These are phyloP conservation scores for Norana najaformis DNA, from an alignment of 2,888 invertebrate species.

Conservation along the genomic window DNA sequence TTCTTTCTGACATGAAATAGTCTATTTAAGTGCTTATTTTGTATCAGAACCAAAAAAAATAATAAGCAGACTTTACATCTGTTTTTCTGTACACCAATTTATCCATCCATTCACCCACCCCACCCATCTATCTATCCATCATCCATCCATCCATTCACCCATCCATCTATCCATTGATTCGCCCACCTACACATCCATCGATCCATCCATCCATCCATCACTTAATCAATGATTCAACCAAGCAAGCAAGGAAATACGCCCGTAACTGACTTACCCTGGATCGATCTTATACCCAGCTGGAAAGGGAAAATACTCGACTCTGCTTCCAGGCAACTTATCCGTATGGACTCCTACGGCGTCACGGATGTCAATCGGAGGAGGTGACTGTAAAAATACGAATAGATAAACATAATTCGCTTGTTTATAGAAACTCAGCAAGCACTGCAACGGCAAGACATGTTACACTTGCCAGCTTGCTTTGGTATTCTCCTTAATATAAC, in stretches of 20 bases:
- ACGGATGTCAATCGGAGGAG: slow-evolving; percentile 34
- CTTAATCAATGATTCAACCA: background rate
- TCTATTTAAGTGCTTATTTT: background rate
- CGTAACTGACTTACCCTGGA: slow-evolving; percentile 27
- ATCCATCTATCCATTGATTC: background rate
- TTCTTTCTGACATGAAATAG: background rate
- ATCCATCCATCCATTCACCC: background rate
- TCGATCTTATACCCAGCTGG: slow-evolving; percentile 29
- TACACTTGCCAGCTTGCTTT: background rate
- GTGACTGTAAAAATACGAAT: background rate
- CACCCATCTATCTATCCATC: background rate
- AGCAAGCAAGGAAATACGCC: background rate
- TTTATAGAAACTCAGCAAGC: background rate
- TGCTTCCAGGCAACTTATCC: slow-evolving; percentile 35
- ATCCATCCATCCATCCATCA: background rate
- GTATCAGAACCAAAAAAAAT: background rate
- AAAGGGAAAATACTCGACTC: slow-evolving; percentile 37
- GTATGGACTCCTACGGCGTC: slow-evolving; percentile 28
- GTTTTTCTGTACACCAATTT: too few relatives aligned
- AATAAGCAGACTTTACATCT: background rate
- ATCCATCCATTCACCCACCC: background rate
- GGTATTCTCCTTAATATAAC: background rate
- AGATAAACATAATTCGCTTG: background rate
- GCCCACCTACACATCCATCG: background rate
- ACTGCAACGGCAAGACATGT: background rate